phyloP scores from a whole-genome alignment of 64 coral and sea anemone species.

The Trachythela sp. region DNA sequence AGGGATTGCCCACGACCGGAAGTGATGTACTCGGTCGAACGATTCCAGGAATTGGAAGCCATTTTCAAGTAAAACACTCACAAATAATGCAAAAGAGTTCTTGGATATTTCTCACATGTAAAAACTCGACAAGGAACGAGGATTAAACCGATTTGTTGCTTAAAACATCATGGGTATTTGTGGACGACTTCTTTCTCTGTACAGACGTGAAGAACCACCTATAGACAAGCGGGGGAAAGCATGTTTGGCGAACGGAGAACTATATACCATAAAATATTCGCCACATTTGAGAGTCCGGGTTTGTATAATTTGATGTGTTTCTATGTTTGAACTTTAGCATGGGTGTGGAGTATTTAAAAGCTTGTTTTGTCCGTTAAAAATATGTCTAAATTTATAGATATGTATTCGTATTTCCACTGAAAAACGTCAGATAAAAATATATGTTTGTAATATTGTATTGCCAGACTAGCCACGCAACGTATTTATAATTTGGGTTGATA shows the following conservation, averaged over 20 bases:
- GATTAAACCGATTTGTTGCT: neutral
- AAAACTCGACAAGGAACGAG: neutral
- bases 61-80: neutral
- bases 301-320: neutral
- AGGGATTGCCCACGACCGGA: neutral
- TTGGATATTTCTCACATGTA: neutral
- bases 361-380: neutral
- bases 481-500: too few relatives aligned
- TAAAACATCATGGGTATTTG: neutral
- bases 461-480: too few relatives aligned
- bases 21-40: neutral
- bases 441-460: too few relatives aligned
- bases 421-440: too few relatives aligned
- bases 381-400: too few relatives aligned
- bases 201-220: neutral
- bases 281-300: neutral
- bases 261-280: neutral
- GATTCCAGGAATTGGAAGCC: neutral
- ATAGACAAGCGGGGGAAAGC: neutral
- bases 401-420: too few relatives aligned
- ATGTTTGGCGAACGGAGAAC: neutral
- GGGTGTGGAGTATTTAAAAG: neutral
- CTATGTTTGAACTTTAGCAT: neutral
- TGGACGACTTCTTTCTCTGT: neutral
- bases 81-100: neutral